Evolutionary conservation across 92 coral and sea anemone species (phyloP).

Genomic region (Phenganax subtilis): DNA sequence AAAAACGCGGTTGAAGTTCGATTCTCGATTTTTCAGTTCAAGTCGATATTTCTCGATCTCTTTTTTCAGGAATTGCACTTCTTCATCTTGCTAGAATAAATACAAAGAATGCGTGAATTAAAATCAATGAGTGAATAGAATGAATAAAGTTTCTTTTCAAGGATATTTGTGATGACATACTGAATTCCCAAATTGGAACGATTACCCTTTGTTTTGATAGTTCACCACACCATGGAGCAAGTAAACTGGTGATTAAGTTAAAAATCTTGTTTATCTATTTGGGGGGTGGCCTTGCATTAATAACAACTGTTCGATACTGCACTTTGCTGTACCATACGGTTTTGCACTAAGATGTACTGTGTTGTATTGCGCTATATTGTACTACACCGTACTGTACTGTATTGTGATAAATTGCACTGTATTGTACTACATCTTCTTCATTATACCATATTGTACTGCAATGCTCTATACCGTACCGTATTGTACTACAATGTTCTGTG

Average conservation of each 20-base stretch:
- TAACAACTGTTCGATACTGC: not conserved
- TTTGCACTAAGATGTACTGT: not conserved
- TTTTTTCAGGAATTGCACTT: constrained; percentile 72
- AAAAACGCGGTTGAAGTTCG: constrained; percentile 87
- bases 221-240: too few species aligned
- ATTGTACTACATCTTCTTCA: not conserved
- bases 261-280: not conserved
- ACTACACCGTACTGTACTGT: not conserved
- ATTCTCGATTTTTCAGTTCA: constrained; percentile 89
- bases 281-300: not conserved
- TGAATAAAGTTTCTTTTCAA: not conserved
- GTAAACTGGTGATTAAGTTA: too few species aligned
- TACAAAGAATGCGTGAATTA: too few species aligned
- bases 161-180: not conserved
- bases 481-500: too few species aligned
- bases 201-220: not conserved
- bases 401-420: not conserved
- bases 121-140: not conserved
- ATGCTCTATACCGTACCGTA: too few species aligned
- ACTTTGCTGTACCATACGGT: not conserved
- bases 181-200: not conserved
- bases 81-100: constrained; percentile 72
- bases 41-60: constrained; percentile 93
- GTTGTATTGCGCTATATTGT: not conserved
- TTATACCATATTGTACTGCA: not conserved